These are phyloP conservation scores for Belgica antarctica DNA, from an alignment of 2,888 invertebrate species.

Conservation along the genomic window DNA sequence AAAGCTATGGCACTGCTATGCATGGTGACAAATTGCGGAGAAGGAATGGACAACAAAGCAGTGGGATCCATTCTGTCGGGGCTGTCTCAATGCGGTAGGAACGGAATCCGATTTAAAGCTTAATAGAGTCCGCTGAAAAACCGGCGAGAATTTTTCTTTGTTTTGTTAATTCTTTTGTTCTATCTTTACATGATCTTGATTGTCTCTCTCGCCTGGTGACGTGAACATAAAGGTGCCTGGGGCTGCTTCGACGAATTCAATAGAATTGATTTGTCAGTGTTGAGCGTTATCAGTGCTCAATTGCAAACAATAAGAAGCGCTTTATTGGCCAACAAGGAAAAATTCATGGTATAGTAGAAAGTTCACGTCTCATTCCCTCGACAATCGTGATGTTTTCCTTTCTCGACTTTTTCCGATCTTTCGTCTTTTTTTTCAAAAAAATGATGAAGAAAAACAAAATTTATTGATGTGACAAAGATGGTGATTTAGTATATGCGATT, in stretches of 20 bases:
- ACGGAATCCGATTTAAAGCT: too few relatives aligned
- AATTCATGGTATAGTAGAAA: slow-evolving; percentile 65
- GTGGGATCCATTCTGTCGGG: slow-evolving; percentile 74
- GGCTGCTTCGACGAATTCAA: slow-evolving; percentile 96
- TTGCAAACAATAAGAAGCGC: slow-evolving; percentile 85
- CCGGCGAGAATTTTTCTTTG: too few relatives aligned
- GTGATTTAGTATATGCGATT: slow-evolving; percentile 22
- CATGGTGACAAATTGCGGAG: slow-evolving; percentile 88
- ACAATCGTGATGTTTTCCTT: neutral
- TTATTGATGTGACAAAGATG: slow-evolving; percentile 28
- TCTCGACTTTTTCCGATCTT: neutral
- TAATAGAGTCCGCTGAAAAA: too few relatives aligned
- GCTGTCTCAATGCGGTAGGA: slow-evolving; percentile 65
- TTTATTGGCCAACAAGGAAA: slow-evolving; percentile 68
- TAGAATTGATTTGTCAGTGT: slow-evolving; percentile 84
- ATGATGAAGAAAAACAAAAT: neutral
- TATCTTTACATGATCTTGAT: neutral
- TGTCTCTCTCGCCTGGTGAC: neutral
- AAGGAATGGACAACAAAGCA: slow-evolving; percentile 88
- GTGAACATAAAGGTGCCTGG: slow-evolving; percentile 71
- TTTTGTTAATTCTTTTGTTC: neutral
- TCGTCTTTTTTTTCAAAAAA: neutral
- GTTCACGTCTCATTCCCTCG: slow-evolving; percentile 15
- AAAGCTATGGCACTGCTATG: slow-evolving; percentile 82
- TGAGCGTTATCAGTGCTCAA: slow-evolving; percentile 90